phyloP scores from a whole-genome alignment of 2,888 invertebrate genomes.

The Serrognathus titanus region DNA sequence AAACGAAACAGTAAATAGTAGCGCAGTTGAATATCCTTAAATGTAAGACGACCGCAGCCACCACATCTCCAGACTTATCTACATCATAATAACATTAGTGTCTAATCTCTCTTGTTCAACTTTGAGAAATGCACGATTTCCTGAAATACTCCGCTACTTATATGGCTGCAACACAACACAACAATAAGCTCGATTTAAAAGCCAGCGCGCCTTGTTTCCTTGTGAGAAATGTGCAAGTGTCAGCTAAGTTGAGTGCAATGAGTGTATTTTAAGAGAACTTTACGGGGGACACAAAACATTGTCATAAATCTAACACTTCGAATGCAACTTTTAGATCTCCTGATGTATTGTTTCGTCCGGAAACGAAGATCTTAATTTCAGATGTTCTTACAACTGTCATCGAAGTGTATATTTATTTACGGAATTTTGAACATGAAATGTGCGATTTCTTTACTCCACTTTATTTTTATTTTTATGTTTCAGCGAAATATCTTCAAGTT shows the following conservation, averaged over 20 bases:
- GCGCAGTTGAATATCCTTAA: slow-evolving; percentile 3
- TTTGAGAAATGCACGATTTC: slow-evolving; percentile 16
- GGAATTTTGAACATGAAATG: not conserved
- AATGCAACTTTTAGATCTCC: slow-evolving; percentile 14
- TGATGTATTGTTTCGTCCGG: not conserved
- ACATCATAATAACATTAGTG: slow-evolving; percentile 18
- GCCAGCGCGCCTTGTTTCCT: slow-evolving; percentile 16
- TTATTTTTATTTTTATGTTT: too few species aligned
- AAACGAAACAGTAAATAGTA: too few species aligned
- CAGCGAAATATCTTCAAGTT: too few species aligned
- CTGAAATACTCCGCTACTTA: slow-evolving; percentile 8
- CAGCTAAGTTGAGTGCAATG: slow-evolving; percentile 19
- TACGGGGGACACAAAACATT: slow-evolving; percentile 16
- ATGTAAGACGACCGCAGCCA: slow-evolving; percentile 5
- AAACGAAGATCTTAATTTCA: slow-evolving; percentile 5
- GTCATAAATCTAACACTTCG: slow-evolving; percentile 20
- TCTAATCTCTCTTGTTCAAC: slow-evolving; percentile 17
- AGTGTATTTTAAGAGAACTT: slow-evolving; percentile 17
- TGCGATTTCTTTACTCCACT: not conserved
- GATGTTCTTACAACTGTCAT: slow-evolving; percentile 1
- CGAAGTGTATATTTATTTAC: too few species aligned
- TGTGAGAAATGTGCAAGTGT: slow-evolving; percentile 19
- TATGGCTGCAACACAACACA: slow-evolving; percentile 10
- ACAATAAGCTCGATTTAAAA: slow-evolving; percentile 22
- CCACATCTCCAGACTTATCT: slow-evolving; percentile 14